These are phyloP conservation scores for Zosterops borbonicus DNA, from an alignment of 2,113 vertebrate species.

Conservation along the genomic window DNA sequence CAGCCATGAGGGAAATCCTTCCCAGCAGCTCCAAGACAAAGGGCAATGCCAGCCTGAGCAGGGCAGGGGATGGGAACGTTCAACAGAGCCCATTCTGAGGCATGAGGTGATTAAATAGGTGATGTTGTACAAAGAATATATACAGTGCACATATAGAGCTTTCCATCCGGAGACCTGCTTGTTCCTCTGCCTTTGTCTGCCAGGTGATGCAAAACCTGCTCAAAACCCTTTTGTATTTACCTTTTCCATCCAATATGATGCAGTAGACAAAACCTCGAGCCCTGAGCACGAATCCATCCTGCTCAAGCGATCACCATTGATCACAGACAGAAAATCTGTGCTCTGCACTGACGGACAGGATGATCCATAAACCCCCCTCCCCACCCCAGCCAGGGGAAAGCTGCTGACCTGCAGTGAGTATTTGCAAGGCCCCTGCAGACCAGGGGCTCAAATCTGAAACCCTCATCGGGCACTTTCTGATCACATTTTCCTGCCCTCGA, in stretches of 20 bases:
- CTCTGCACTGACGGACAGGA: background rate
- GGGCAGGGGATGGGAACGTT: background rate
- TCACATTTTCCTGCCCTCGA: background rate
- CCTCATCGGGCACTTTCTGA: fast-evolving
- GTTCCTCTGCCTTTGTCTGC: background rate
- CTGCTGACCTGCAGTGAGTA: background rate
- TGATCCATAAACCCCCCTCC: background rate
- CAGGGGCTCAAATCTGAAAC: background rate
- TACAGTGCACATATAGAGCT: fast-evolving
- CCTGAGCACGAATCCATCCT: background rate
- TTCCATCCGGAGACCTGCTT: background rate
- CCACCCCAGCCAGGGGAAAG: background rate
- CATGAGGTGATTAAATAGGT: background rate
- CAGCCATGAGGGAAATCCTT: background rate
- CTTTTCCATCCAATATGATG: background rate
- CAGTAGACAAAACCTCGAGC: background rate
- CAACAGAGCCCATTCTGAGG: fast-evolving
- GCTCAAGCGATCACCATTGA: background rate
- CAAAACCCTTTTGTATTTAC: background rate
- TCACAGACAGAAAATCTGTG: background rate
- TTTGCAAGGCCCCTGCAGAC: background rate
- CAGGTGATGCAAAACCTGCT: background rate
- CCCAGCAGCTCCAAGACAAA: background rate
- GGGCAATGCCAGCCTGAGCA: background rate
- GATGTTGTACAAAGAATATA: fast-evolving